A percentile compares a stretch with the other conserved stretches of the same genome.
Conservation (phyloP, 2,797 vertebrate genomes). For the Emydoidea blandingii region DNA sequence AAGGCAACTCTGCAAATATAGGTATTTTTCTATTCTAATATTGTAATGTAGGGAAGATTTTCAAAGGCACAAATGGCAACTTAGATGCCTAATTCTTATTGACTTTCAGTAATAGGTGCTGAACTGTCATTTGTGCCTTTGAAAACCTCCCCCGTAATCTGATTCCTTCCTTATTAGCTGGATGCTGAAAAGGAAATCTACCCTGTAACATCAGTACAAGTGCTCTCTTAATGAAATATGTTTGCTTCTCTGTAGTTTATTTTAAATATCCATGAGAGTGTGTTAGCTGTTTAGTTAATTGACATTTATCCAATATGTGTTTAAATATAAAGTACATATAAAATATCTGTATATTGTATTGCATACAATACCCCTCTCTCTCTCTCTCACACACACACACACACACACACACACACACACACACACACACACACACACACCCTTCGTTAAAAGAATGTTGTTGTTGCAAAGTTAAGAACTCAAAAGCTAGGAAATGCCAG, state of each 20-base stretch:
- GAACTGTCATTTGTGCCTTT: not conserved
- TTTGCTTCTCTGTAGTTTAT: not conserved
- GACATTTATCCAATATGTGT: not conserved
- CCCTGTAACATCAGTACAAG: not conserved
- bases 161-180: not conserved
- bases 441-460: not conserved
- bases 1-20: conserved; percentile 90
- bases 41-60: not conserved
- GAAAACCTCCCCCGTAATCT: not conserved
- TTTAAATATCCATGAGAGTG: not conserved
- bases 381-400: too few relatives aligned
- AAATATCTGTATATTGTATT: not conserved
- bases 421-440: too few relatives aligned
- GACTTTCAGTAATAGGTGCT: not conserved
- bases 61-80: not conserved
- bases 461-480: not conserved
- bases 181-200: not conserved
- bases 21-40: conserved; percentile 75
- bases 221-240: not conserved
- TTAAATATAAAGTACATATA: not conserved
- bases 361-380: not conserved
- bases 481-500: not conserved
- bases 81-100: not conserved
- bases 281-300: not conserved
- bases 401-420: too few relatives aligned